A percentile compares a stretch with the other conserved stretches of the same genome.
Conservation (phyloP, 1,140 invertebrate species). For the Apolygus lucorum region DNA sequence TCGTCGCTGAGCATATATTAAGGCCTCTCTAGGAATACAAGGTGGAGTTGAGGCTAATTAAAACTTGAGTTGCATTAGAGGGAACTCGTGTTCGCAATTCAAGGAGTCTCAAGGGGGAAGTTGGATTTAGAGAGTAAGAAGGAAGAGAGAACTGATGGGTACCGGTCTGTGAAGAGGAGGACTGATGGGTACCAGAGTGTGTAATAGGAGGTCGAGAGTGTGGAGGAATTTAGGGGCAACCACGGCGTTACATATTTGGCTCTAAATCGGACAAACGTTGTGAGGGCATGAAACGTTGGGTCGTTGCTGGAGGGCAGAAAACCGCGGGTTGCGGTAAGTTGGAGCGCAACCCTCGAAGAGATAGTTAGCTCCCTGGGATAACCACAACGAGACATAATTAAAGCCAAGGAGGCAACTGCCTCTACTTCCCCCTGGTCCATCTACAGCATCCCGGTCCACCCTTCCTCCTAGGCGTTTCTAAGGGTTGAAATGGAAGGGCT, state of each 20-base stretch:
- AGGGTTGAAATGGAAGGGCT: slow-evolving; percentile 1
- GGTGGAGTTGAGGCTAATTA: no score
- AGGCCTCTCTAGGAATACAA: no score
- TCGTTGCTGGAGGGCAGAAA: not conserved
- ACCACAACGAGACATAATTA: slow-evolving; percentile 23
- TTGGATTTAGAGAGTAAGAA: not conserved
- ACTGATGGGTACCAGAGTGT: slow-evolving; percentile 12
- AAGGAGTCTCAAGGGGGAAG: no score
- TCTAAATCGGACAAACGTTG: slow-evolving; percentile 10
- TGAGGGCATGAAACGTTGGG: not conserved
- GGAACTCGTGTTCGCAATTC: no score
- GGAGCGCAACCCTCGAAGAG: not conserved
- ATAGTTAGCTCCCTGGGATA: slow-evolving; percentile 20
- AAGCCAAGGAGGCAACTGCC: slow-evolving; percentile 17
- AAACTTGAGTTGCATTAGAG: no score
- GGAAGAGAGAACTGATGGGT: not conserved
- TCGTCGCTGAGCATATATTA: no score
- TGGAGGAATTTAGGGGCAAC: slow-evolving; percentile 13
- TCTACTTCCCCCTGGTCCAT: not conserved
- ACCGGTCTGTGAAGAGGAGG: not conserved
- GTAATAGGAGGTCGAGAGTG: not conserved
- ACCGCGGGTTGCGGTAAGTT: slow-evolving; percentile 10
- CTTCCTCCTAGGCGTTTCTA: no score
- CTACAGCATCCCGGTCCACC: no score
- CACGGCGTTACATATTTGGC: slow-evolving; percentile 22